These are phyloP conservation scores for Colistium nudipinnis DNA, from an alignment of 2,113 vertebrate species.

Conservation along the genomic window DNA sequence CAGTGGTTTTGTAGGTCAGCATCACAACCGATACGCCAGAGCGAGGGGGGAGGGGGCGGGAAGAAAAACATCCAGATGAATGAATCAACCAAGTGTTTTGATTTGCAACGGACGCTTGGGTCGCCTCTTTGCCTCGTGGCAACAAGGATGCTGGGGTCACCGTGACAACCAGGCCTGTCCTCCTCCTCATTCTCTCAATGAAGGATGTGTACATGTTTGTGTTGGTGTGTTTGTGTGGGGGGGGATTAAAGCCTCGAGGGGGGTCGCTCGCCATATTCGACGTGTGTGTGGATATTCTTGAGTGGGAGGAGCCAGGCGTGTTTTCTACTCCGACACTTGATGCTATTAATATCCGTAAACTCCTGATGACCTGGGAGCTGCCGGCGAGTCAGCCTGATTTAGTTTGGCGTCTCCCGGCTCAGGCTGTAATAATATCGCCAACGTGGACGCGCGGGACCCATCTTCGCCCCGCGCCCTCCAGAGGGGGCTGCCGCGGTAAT, in stretches of 20 bases:
- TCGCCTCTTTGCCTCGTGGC: slow-evolving; percentile 48
- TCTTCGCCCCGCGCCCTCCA: slow-evolving; percentile 23
- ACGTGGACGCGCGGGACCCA: slow-evolving; percentile 18
- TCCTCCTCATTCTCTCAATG: slow-evolving; percentile 39
- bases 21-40: neutral
- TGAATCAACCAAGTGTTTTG: slow-evolving; percentile 61
- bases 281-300: slow-evolving; percentile 12
- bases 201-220: slow-evolving; percentile 1
- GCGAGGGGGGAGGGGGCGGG: neutral
- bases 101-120: slow-evolving; percentile 33
- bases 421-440: slow-evolving; percentile 46
- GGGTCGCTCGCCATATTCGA: slow-evolving; percentile 8
- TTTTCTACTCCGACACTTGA: slow-evolving; percentile 3
- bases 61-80: slow-evolving; percentile 8
- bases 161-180: slow-evolving; percentile 17
- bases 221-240: slow-evolving; percentile 9
- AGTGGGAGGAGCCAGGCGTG: slow-evolving; percentile 13
- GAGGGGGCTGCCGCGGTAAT: slow-evolving; percentile 23
- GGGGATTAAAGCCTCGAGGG: slow-evolving; percentile 18
- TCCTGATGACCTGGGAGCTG: slow-evolving; percentile 60
- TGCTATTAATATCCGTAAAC: slow-evolving; percentile 72
- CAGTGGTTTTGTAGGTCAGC: slow-evolving; percentile 44
- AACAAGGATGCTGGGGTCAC: slow-evolving; percentile 12
- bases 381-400: slow-evolving; percentile 58
- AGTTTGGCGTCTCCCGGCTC: slow-evolving; percentile 47